Base-by-base conservation (phyloP, 2,797 vertebrate species). In the Setipinna tenuifilis region DNA sequence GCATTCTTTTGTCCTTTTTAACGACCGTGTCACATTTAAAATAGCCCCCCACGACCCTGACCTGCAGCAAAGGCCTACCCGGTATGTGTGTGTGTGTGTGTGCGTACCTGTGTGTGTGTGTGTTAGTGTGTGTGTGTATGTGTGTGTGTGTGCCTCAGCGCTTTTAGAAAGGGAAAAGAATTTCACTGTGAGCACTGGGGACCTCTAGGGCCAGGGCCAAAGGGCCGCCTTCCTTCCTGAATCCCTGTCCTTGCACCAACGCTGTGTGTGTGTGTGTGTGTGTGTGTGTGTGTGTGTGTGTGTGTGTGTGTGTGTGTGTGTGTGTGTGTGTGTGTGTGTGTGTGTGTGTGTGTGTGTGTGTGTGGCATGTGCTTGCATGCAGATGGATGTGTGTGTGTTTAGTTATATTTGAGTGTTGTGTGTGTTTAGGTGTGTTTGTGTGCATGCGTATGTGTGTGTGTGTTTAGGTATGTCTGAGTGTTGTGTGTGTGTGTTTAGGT, bases 141-240 rank as follows among this genome's bases (percentile, higher is more conserved):
- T 54, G 50, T 54, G 50, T 54, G 50, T 59, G 58, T 59, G 17
- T 59, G 71, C 14, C 35, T 86, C 23, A 41, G 81, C 21, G 41
- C 46, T 31, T 21, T 85, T 35, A 31, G 83, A 54, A 61, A 85
- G 61, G 62, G 71, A 78, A 71, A 28, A 83, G 50, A 62, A 41
- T 82, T 85, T 82, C 81, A 50, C 44, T 16, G 62, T 46, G 78
- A 35, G n/a, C 85, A 82, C 80, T 68, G 62, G 62, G 65, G 44
- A 68, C n/a, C 71, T 82, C 82, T 31, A 50, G 82, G 68, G 50
- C 48, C 62, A 65, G 35, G 46, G 44, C 21, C 82, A 82, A 61
- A 84, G 9, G 68, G 48, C 48, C 82, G 48, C 82, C 85, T 85
- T 89, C 88, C 87, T 88, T 88, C 87, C 71, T 78, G 71, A 35